Evolutionary conservation across 2,113 vertebrate genomes (phyloP).

Genomic region (Heliornis fulica): DNA sequence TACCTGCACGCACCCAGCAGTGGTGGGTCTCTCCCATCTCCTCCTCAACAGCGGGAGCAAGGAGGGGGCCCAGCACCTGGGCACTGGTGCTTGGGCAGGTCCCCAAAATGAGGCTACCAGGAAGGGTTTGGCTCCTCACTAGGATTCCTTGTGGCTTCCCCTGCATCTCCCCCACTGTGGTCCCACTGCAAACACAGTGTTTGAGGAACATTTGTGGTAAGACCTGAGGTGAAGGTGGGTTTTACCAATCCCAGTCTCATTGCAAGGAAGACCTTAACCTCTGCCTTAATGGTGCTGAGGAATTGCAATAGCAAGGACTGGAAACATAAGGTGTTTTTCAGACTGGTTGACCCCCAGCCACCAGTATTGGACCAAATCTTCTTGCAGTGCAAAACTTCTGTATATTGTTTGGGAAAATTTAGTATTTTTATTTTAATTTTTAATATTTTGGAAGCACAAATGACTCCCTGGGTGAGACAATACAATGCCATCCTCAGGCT

Average conservation of each 20-base stretch:
- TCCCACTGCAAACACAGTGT: neutral
- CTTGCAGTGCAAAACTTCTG: neutral
- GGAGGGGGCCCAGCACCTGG: neutral
- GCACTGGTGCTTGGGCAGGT: neutral
- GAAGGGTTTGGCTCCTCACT: neutral
- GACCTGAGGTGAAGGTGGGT: neutral
- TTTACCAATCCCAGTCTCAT: neutral
- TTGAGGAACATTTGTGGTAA: neutral
- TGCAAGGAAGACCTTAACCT: accelerated
- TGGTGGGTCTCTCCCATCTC: neutral
- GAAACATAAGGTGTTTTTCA: neutral
- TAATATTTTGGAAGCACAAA: neutral
- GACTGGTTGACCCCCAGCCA: neutral
- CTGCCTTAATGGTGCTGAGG: neutral
- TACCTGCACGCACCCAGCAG: accelerated
- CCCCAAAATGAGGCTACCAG: accelerated
- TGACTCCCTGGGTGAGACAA: neutral
- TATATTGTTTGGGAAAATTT: neutral
- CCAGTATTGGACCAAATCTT: neutral
- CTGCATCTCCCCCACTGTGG: neutral
- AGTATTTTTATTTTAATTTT: neutral
- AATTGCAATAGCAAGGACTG: neutral
- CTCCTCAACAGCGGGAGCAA: neutral
- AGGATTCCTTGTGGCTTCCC: neutral
- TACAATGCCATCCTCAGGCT: neutral